Evolutionary conservation across 2,113 vertebrate genomes (phyloP), one percentile per base, ranked within the genome.

Genomic region (Grammomys surdaster): DNA sequence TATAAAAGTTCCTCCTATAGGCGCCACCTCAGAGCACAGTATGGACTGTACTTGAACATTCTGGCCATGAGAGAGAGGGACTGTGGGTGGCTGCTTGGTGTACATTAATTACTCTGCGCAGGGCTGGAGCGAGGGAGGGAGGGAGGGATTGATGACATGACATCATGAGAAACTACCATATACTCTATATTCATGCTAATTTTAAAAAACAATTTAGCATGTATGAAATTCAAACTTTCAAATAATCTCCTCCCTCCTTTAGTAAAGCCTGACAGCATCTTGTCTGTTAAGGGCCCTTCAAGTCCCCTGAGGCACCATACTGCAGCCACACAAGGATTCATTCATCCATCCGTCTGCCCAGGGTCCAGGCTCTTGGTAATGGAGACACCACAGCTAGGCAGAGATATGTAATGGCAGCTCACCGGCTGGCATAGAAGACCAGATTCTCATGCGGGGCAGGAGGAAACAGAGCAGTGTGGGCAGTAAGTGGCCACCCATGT

Each of bases 241-340:
- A 48, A 22, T 5, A 40, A 51, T 12, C 11, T n/a, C 33, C n/a
- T 60, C 84, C 67, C 67, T 56, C 17, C 22, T 75, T 4, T n/a
- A 48, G 26, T 17, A 48, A 78, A 60, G 54, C 24, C 9, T 4
- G 10, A 14, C 2, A 3, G 12, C 14, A 9, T 14, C 69, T 36
- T 20, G 43, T 58, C 4, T 0, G 33, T 48, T 20, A 51, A 17
- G 51, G 84, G 58, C 24, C 48, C n/a, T 81, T 33, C 17, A 3
- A 1, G 87, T 69, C 65, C 46, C 1, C 9, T 0, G 48, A 70
- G 40, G 67, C 2, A 28, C 22, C 28, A 24, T 0, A 8, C 0
- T 20, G 13, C 0, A 31, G 72, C 19, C 3, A n/a, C 3, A 5
- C 2, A 2, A 0, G n/a, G 0, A 0, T 40, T 24, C 2, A 0